Conservation (phyloP, 2,888 invertebrate species). For the Syritta pipiens region DNA sequence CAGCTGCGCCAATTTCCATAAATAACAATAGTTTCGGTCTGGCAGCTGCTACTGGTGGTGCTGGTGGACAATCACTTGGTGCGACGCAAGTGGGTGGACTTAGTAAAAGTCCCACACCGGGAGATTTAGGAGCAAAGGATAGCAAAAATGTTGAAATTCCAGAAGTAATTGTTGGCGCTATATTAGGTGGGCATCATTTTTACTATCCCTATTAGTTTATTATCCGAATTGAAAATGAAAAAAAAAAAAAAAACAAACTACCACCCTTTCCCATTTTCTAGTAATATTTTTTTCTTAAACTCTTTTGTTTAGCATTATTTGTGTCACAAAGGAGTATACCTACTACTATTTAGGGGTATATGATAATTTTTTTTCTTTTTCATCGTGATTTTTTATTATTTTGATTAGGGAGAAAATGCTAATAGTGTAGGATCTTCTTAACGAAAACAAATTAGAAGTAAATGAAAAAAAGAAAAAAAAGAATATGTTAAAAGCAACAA, state of each 20-base stretch:
- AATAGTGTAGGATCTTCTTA: constrained; percentile 39
- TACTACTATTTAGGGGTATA: constrained; percentile 31
- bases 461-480: constrained; percentile 18
- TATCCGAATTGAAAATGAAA: constrained; percentile 15
- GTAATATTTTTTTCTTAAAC: constrained; percentile 21
- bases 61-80: constrained; percentile 79
- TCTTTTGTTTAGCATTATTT: constrained; percentile 52
- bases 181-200: constrained; percentile 86
- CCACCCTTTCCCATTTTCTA: constrained; percentile 32
- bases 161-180: constrained; percentile 97
- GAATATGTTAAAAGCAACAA: constrained; percentile 12
- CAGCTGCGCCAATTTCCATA: constrained; percentile 87
- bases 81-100: constrained; percentile 84
- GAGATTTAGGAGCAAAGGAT: constrained; percentile 88
- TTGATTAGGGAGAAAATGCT: constrained; percentile 33
- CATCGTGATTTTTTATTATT: constrained; percentile 37
- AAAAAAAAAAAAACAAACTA: no score
- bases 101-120: constrained; percentile 90
- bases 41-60: constrained; percentile 82
- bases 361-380: constrained; percentile 36
- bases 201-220: constrained; percentile 77
- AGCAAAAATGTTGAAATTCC: constrained; percentile 96
- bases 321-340: constrained; percentile 54
- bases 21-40: constrained; percentile 94
- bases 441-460: constrained; percentile 39